Percentiles rank a stretch among this genome's conserved stretches.
These are phyloP conservation scores for Pristionchus maxplancki DNA, from an alignment of 2,888 invertebrate genomes.

Conservation along the genomic window DNA sequence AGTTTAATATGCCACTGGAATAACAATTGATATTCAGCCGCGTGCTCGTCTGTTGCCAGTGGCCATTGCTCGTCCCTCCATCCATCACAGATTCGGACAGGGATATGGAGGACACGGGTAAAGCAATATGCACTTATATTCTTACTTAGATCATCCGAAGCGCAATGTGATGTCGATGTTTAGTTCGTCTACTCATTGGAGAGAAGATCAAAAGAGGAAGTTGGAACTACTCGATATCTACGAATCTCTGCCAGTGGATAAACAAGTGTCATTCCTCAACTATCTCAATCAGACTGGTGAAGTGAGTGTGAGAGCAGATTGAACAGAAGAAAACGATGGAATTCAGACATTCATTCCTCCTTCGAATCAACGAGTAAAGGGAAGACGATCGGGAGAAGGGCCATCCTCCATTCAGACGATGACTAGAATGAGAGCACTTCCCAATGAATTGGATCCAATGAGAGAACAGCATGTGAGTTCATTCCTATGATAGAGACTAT, in stretches of 20 bases:
- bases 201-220: constrained; percentile 46
- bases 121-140: background rate
- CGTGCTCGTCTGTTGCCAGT: constrained; percentile 50
- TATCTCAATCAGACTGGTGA: constrained; percentile 47
- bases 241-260: constrained; percentile 47
- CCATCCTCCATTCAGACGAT: background rate
- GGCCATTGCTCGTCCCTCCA: constrained; percentile 18
- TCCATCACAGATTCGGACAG: constrained; percentile 25
- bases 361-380: background rate
- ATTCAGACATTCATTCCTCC: constrained; percentile 36
- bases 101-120: background rate
- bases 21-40: too few relatives aligned
- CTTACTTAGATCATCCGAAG: too few relatives aligned
- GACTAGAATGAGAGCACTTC: constrained; percentile 14
- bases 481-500: background rate
- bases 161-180: background rate
- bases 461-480: constrained; percentile 18
- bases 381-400: constrained; percentile 2
- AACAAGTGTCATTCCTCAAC: constrained; percentile 46
- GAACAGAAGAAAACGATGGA: background rate
- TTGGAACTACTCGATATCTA: constrained; percentile 49
- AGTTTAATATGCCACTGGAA: background rate
- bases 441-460: constrained; percentile 35
- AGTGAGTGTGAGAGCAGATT: background rate
- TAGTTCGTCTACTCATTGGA: constrained; percentile 3